Evolutionary conservation across 2,113 vertebrate genomes (phyloP).

Genomic region (Campylorhamphus procurvoides): DNA sequence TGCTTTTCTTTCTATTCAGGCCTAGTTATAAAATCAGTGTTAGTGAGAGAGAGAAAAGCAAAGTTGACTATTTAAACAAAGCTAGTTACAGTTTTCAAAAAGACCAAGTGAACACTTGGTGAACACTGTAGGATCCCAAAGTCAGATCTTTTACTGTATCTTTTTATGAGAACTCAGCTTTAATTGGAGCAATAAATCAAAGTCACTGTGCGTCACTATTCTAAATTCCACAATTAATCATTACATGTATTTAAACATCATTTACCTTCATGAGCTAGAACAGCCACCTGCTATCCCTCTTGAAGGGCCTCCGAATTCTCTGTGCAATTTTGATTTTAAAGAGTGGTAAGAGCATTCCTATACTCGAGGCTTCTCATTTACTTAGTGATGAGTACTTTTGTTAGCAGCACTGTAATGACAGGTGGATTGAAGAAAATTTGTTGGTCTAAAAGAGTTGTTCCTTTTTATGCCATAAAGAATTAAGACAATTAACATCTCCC

Average conservation of each 20-base stretch:
- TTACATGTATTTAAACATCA: neutral
- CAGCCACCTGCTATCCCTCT: neutral
- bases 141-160: neutral
- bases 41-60: neutral
- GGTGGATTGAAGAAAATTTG: neutral
- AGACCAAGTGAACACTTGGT: neutral
- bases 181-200: neutral
- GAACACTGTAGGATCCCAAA: neutral
- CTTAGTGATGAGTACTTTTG: neutral
- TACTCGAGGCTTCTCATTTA: neutral
- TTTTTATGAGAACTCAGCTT: neutral
- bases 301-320: neutral
- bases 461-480: neutral
- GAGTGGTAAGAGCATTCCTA: neutral
- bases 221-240: neutral
- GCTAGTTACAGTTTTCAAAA: neutral
- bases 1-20: neutral
- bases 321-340: neutral
- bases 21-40: neutral
- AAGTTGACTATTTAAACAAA: neutral
- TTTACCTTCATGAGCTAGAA: neutral
- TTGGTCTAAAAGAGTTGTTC: neutral
- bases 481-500: neutral
- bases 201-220: neutral
- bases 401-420: neutral